phyloP scores from a whole-genome alignment of 2,113 vertebrate species.

The Hippoglossus stenolepis region DNA sequence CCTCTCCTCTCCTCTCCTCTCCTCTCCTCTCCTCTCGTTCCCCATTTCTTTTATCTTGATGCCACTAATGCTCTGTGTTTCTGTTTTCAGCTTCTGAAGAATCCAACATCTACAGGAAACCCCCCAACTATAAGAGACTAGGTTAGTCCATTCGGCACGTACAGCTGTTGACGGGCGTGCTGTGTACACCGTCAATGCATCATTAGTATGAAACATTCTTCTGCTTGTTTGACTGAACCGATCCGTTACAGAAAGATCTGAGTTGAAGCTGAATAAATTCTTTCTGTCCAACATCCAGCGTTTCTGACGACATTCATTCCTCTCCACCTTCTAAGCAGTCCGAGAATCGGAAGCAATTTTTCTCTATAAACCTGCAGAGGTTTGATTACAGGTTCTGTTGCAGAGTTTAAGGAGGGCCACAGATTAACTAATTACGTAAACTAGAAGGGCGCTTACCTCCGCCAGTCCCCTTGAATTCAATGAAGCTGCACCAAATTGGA shows the following conservation, averaged over 20 bases:
- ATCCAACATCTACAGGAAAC: constrained; percentile 95
- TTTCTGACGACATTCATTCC: not conserved
- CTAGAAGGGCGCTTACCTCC: too few relatives aligned
- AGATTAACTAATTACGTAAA: too few relatives aligned
- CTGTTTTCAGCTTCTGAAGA: constrained; percentile 86
- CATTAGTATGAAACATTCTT: not conserved
- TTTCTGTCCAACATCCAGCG: constrained; percentile 16
- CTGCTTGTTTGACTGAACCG: constrained; percentile 22
- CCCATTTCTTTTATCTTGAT: not conserved
- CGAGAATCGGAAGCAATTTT: not conserved
- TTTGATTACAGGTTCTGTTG: not conserved
- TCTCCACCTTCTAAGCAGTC: too few relatives aligned
- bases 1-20: not conserved
- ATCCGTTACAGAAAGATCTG: constrained; percentile 4
- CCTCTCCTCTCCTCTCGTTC: not conserved
- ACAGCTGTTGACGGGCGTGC: not conserved
- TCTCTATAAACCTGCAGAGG: not conserved
- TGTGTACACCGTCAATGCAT: not conserved
- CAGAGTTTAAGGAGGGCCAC: constrained; percentile 5
- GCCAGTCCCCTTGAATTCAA: too few relatives aligned
- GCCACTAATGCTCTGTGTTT: constrained; percentile 3
- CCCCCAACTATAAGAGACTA: constrained; percentile 95
- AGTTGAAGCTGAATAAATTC: constrained; percentile 11
- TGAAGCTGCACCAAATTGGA: too few relatives aligned
- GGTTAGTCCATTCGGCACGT: constrained; percentile 78